Conservation (phyloP, 1,140 invertebrate genomes). For the Aporrectodea caliginosa region DNA sequence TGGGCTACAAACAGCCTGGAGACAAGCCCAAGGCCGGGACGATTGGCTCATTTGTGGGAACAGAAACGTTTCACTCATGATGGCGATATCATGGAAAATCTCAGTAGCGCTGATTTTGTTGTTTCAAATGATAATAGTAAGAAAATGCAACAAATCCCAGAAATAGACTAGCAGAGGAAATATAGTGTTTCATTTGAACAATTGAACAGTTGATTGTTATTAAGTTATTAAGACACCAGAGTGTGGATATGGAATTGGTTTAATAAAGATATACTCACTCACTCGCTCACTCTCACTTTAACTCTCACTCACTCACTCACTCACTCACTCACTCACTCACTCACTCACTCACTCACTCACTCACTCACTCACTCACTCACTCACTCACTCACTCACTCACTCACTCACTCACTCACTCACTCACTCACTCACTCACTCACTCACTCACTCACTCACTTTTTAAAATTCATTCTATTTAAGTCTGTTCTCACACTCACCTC, state of each 20-base stretch:
- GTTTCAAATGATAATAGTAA: too few relatives aligned
- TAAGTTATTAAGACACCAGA: not conserved
- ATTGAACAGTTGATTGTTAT: too few relatives aligned
- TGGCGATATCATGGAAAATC: too few relatives aligned
- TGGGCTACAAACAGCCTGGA: too few relatives aligned
- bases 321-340: not conserved
- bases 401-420: not conserved
- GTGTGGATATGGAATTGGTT: not conserved
- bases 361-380: not conserved
- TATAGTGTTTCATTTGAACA: too few relatives aligned
- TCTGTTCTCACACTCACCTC: constrained; percentile 66
- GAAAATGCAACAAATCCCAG: too few relatives aligned
- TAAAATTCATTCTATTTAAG: not conserved
- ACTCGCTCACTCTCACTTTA: not conserved
- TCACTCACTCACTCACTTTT: not conserved
- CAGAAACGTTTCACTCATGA: too few relatives aligned
- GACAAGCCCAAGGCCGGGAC: too few relatives aligned
- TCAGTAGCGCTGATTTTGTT: too few relatives aligned
- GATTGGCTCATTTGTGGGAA: too few relatives aligned
- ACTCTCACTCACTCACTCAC: not conserved
- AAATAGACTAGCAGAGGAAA: too few relatives aligned
- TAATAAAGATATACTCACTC: not conserved
- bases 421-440: not conserved
- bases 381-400: not conserved
- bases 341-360: not conserved